A percentile compares a stretch with the other conserved stretches of the same genome.
Evolutionary conservation across 2,113 vertebrate genomes (phyloP).

Genomic region (Chionomys nivalis): DNA sequence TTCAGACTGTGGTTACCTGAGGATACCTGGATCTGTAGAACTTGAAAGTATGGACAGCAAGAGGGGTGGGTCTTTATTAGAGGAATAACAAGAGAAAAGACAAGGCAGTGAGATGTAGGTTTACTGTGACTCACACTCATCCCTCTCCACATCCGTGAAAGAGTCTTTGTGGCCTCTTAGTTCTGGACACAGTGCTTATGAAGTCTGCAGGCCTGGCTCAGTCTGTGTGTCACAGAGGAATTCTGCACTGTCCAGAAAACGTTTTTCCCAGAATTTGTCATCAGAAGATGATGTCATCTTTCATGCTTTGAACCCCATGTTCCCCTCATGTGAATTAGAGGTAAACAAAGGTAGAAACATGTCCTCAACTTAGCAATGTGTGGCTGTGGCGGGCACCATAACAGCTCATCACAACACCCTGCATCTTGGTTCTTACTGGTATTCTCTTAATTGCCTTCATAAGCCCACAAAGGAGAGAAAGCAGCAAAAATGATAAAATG

Average conservation of each 20-base stretch:
- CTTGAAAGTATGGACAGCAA: background rate
- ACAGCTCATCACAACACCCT: background rate
- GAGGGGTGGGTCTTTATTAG: background rate
- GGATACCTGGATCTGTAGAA: background rate
- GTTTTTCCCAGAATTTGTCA: background rate
- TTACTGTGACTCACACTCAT: background rate
- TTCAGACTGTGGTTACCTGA: background rate
- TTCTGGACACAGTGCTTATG: background rate
- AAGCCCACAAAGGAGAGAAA: background rate
- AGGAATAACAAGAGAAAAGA: background rate
- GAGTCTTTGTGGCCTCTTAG: conserved; percentile 1
- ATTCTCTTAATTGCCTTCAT: conserved; percentile 27
- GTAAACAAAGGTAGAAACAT: background rate
- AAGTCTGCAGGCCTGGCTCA: background rate
- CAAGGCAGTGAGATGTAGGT: background rate
- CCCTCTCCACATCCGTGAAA: background rate
- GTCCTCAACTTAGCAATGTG: fast-evolving
- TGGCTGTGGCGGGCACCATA: background rate
- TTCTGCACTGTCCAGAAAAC: background rate
- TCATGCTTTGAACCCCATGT: background rate
- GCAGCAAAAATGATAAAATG: background rate
- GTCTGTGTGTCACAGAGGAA: background rate
- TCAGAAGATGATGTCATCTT: background rate
- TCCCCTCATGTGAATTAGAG: background rate
- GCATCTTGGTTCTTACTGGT: background rate